A percentile compares a stretch with the other conserved stretches of the same genome.
phyloP scores from a whole-genome alignment of 2,113 vertebrate species.

The Brachyhypopomus occidentalis region DNA sequence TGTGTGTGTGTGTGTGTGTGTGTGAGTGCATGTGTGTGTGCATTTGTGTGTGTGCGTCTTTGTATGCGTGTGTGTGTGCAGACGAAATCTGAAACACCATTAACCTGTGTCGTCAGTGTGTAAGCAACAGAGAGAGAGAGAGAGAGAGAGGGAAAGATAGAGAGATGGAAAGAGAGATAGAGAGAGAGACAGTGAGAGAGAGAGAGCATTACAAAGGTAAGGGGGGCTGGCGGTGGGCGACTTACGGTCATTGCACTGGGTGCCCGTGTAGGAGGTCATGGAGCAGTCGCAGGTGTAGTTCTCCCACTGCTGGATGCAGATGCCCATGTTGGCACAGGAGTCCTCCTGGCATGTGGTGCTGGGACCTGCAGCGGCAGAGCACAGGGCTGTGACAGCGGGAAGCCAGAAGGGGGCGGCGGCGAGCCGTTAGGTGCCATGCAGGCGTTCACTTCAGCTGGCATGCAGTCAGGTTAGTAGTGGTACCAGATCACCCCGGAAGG shows the following conservation, averaged over 20 bases:
- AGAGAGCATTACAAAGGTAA: not conserved
- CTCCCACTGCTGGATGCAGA: constrained; percentile 97
- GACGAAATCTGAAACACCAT: not conserved
- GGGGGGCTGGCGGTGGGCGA: constrained; percentile 54
- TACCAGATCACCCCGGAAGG: constrained; percentile 38
- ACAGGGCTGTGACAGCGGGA: constrained; percentile 46
- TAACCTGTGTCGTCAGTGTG: not conserved
- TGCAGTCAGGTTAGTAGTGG: constrained; percentile 56
- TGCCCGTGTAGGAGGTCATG: constrained; percentile 94
- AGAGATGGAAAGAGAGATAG: constrained; percentile 10
- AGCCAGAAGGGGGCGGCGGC: not conserved
- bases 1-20: not conserved
- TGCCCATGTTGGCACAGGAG: constrained; percentile 93
- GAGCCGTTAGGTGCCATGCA: constrained; percentile 55
- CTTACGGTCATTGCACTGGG: constrained; percentile 97
- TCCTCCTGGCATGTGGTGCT: constrained; percentile 97
- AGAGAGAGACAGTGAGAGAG: not conserved
- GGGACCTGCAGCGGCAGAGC: constrained; percentile 78
- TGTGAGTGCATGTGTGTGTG: not conserved
- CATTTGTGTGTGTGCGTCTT: no score
- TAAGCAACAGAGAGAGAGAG: not conserved
- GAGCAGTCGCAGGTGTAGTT: constrained; percentile 95
- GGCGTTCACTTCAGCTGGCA: constrained; percentile 51
- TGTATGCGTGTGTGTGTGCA: no score
- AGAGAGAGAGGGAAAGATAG: not conserved